These are phyloP conservation scores for Antechinus stuartii DNA, from an alignment of 2,113 vertebrate species.

Conservation along the genomic window DNA sequence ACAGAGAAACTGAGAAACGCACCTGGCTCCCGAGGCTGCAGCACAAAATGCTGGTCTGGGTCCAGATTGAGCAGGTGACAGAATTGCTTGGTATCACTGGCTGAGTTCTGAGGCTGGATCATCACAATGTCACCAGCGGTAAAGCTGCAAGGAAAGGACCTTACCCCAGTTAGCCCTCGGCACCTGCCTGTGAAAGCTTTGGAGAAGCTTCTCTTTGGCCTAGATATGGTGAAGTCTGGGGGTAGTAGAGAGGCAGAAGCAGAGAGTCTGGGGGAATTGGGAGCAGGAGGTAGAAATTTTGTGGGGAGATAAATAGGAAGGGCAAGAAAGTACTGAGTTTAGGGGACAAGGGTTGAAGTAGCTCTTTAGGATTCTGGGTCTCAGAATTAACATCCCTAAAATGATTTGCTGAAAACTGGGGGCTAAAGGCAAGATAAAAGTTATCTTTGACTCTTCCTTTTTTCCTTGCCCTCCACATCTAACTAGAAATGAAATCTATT, in stretches of 20 bases:
- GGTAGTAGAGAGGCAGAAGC: neutral
- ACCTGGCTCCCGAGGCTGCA: conserved; percentile 84
- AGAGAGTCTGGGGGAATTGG: neutral
- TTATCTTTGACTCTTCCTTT: neutral
- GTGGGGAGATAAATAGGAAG: neutral
- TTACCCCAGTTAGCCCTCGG: neutral
- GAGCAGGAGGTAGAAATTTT: neutral
- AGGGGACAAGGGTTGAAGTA: neutral
- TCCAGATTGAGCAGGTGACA: conserved; percentile 89
- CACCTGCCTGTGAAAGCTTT: fast-evolving
- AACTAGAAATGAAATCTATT: neutral
- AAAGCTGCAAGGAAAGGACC: conserved; percentile 83
- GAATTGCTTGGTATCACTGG: conserved; percentile 86
- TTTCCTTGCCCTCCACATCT: neutral
- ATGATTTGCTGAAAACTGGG: neutral
- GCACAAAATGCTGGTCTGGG: conserved; percentile 84
- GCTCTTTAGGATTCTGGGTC: fast-evolving
- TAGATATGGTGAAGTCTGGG: neutral
- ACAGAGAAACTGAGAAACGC: conserved; percentile 14
- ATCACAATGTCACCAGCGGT: conserved; percentile 90
- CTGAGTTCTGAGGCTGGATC: conserved; percentile 89
- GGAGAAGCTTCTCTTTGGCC: neutral
- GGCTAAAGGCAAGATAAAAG: neutral
- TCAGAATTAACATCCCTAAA: neutral
- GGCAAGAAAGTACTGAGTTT: neutral